Conservation (phyloP, 1,140 invertebrate species). For the Adelges cooleyi region DNA sequence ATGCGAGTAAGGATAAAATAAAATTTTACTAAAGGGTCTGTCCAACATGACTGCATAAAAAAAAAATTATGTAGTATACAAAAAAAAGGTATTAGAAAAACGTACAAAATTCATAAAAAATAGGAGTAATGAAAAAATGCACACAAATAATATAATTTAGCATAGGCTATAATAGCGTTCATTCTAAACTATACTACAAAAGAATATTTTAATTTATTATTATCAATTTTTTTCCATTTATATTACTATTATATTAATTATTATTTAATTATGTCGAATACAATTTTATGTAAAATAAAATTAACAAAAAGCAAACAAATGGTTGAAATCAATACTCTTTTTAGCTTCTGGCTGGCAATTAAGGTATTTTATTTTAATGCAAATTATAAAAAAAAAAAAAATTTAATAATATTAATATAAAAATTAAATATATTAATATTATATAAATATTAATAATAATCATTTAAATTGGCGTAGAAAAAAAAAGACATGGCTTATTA, state of each 20-base stretch:
- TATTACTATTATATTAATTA: constrained; percentile 14
- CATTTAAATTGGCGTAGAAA: neutral
- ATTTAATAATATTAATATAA: too few species aligned
- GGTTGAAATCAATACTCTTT: constrained; percentile 18
- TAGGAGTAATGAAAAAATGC: constrained; percentile 29
- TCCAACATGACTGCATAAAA: constrained; percentile 24
- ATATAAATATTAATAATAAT: neutral
- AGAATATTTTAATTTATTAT: constrained; percentile 16
- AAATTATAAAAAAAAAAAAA: neutral
- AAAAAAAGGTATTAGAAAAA: constrained; percentile 27
- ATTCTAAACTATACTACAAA: constrained; percentile 26
- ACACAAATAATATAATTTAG: constrained; percentile 29
- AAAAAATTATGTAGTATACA: constrained; percentile 28
- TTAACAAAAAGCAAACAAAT: constrained; percentile 26
- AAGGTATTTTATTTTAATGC: constrained; percentile 5
- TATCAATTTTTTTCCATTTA: constrained; percentile 5
- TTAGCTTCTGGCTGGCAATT: constrained; percentile 20
- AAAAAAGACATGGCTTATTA: neutral
- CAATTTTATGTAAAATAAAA: neutral
- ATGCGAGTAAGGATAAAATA: neutral
- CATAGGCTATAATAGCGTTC: constrained; percentile 22
- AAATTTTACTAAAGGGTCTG: neutral
- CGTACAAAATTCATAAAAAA: constrained; percentile 29
- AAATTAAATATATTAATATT: too few species aligned
- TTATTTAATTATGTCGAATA: constrained; percentile 6